phyloP scores from a whole-genome alignment of 2,888 invertebrate genomes.

The Platerodrilus igneus region DNA sequence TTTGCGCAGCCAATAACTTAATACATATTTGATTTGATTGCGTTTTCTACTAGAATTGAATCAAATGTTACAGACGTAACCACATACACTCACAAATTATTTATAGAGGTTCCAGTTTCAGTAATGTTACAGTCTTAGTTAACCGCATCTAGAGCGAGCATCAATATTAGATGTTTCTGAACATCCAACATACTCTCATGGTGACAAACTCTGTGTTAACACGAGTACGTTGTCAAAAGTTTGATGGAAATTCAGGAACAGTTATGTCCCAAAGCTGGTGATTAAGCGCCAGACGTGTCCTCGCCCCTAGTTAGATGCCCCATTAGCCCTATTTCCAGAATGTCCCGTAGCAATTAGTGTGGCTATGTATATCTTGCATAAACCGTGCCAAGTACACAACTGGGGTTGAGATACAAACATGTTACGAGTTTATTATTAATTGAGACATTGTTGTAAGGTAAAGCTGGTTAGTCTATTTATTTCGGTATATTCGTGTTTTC shows the following conservation, averaged over 20 bases:
- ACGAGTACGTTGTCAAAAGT: conserved; percentile 36
- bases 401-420: conserved; percentile 18
- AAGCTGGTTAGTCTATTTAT: too few species aligned
- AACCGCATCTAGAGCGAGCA: too few species aligned
- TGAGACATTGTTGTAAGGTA: background rate
- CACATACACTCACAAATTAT: too few species aligned
- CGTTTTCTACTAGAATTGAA: too few species aligned
- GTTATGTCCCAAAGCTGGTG: conserved; percentile 27
- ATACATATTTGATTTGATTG: too few species aligned
- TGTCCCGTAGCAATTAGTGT: conserved; percentile 26
- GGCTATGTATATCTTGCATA: conserved; percentile 24
- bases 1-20: too few species aligned
- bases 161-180: too few species aligned
- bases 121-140: too few species aligned
- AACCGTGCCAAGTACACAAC: conserved; percentile 21
- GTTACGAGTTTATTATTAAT: conserved; percentile 13
- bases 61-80: too few species aligned
- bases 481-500: too few species aligned
- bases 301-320: conserved; percentile 28
- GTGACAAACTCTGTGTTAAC: conserved; percentile 37
- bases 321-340: conserved; percentile 27
- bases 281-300: conserved; percentile 32
- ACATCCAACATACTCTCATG: too few species aligned
- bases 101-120: too few species aligned
- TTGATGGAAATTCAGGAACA: conserved; percentile 35